Base-by-base conservation (phyloP, 2,888 invertebrate species). In the Nomada fabriciana region DNA sequence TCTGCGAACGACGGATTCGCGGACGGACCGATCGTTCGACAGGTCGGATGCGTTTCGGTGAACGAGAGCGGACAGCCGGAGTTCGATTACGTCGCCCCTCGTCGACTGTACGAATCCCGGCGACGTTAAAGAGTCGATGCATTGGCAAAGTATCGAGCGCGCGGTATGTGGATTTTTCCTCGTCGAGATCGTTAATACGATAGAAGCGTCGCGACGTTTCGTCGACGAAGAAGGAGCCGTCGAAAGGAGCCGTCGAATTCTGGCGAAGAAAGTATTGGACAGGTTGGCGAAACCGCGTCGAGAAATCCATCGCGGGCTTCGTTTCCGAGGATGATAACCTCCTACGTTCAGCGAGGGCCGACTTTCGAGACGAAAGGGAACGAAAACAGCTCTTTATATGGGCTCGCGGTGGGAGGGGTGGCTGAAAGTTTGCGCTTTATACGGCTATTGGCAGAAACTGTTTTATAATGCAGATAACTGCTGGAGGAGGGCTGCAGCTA, bases 381-480 rank as follows among this genome's bases (percentile, higher is more conserved):
- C 71, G 82, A 76, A 70, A 78, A 64, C 76, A 47, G 59, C 64
- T 65, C 82, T 88, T 88, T 88, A 88, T 84, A 86, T 80, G 84
- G 83, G 18, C 57, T 71, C 50, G 36, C 65, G 78, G 65, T 67
- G 64, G 82, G 74, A 85, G 80, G 83, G 83, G 76, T 81, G 25
- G 53, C 50, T 76, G 76, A 67, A 76, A 84, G 81, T 75, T 80
- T 83, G 63, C 76, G 78, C 88, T 88, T 82, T 86, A 88, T 88
- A 88, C 84, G 87, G 85, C 75, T 88, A 88, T 88, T 88, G 87
- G 89, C 90, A 90, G 90, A 90, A 88, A 89, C 91, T 91, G 92
- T 91, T 93, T 93, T 92, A 92, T 92, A 93, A 93, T 93, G 92
- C 92, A 91, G 91, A 91, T 91, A 88, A 89, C 89, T 78, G 85